These are phyloP conservation scores for Synergus umbraculus DNA, from an alignment of 2,888 invertebrate genomes.

Conservation along the genomic window DNA sequence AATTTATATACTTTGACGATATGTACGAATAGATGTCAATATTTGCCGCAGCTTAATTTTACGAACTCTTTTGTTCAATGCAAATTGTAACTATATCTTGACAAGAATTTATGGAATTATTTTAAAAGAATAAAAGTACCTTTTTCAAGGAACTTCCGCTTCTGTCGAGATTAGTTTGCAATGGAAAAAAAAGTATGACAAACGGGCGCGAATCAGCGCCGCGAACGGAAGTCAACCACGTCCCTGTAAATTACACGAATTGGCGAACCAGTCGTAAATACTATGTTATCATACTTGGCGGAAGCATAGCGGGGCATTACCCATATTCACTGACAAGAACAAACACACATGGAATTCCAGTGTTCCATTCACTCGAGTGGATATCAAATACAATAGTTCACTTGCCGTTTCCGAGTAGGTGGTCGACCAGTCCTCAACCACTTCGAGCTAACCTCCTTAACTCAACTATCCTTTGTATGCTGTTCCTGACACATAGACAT, in stretches of 20 bases:
- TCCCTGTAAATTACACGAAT: conserved; percentile 71
- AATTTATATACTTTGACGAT: neutral
- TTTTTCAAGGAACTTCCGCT: neutral
- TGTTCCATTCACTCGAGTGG: conserved; percentile 72
- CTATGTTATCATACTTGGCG: conserved; percentile 74
- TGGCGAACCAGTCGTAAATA: conserved; percentile 72
- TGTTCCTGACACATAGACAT: conserved; percentile 32
- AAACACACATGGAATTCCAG: conserved; percentile 63
- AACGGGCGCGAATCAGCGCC: conserved; percentile 31
- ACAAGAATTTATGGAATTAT: conserved; percentile 8
- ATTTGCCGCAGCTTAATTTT: neutral
- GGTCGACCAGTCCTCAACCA: conserved; percentile 45
- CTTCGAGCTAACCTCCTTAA: conserved; percentile 26
- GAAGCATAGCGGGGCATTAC: conserved; percentile 69
- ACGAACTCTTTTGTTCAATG: neutral
- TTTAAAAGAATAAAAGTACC: conserved; percentile 11
- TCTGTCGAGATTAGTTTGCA: conserved; percentile 23
- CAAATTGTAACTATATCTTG: neutral
- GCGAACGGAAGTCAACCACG: conserved; percentile 46
- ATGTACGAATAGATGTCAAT: neutral
- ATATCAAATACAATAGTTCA: conserved; percentile 76
- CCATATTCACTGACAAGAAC: conserved; percentile 64
- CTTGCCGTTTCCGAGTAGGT: conserved; percentile 56
- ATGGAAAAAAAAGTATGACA: conserved; percentile 30
- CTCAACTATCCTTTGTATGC: conserved; percentile 34